Conservation (phyloP, 1,140 invertebrate genomes). For the Macrosteles quadrilineatus region DNA sequence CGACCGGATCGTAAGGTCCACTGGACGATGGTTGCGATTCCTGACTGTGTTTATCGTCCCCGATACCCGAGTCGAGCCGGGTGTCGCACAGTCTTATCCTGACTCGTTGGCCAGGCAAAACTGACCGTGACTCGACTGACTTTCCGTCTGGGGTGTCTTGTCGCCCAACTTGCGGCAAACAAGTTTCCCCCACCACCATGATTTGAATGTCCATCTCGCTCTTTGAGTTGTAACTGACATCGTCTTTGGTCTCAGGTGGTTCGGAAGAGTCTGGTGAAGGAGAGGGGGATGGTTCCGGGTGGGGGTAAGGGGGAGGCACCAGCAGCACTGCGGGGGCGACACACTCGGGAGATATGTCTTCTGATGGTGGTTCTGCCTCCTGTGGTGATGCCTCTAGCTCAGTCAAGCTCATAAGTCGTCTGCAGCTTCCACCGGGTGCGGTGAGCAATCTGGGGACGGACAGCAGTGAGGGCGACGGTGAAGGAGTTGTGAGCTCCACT, state of each 20-base stretch:
- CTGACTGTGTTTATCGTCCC: conserved; percentile 41
- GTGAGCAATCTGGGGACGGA: conserved; percentile 7
- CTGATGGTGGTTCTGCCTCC: conserved; percentile 11
- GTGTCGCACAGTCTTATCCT: conserved; percentile 41
- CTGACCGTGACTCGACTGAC: not conserved
- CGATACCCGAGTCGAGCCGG: conserved; percentile 40
- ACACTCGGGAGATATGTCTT: conserved; percentile 40
- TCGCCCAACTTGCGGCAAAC: not conserved
- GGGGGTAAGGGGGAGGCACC: conserved; percentile 43
- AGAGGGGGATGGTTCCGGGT: conserved; percentile 31
- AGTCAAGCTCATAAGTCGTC: conserved; percentile 10
- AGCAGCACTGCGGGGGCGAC: conserved; percentile 40
- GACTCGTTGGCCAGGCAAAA: conserved; percentile 35
- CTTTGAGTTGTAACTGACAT: no score
- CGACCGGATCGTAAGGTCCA: conserved; percentile 32
- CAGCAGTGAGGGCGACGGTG: not conserved
- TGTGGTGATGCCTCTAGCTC: not conserved
- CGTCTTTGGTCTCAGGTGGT: not conserved
- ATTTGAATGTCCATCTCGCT: conserved; percentile 32
- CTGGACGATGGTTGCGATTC: conserved; percentile 40
- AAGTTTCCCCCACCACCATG: conserved; percentile 23
- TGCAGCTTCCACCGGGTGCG: not conserved
- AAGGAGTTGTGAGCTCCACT: not conserved
- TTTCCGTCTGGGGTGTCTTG: not conserved
- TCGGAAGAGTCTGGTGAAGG: conserved; percentile 25